These are phyloP conservation scores for Lysandra coridon DNA, from an alignment of 2,888 invertebrate genomes.

Conservation along the genomic window DNA sequence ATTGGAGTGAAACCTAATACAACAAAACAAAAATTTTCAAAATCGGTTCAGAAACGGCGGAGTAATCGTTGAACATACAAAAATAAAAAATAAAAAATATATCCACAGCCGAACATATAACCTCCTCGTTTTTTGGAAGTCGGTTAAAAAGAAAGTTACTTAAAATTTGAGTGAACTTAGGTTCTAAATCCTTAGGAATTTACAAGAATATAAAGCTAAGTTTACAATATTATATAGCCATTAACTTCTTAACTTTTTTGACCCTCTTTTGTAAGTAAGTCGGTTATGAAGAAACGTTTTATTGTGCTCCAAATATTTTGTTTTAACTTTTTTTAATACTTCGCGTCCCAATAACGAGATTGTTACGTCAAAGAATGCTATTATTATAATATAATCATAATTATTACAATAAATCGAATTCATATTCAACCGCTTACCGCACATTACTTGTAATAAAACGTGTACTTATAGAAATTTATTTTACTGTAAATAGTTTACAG, in stretches of 20 bases:
- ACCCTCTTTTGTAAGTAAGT: background rate
- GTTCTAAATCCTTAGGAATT: background rate
- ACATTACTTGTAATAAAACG: background rate
- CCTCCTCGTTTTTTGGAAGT: no score
- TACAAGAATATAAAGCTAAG: background rate
- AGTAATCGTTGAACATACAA: no score
- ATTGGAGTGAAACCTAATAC: no score
- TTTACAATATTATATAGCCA: background rate
- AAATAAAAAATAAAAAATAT: no score
- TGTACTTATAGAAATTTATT: background rate
- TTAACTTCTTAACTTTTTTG: background rate
- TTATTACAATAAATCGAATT: no score
- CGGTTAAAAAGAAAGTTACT: no score
- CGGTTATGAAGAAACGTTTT: background rate
- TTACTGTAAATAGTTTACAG: background rate
- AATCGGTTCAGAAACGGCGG: no score
- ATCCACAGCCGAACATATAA: no score
- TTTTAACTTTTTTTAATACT: background rate
- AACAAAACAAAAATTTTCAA: no score
- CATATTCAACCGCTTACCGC: no score
- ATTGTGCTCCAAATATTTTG: background rate
- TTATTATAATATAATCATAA: background rate
- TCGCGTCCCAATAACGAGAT: background rate
- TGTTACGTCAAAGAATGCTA: background rate
- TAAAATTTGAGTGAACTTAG: no score